These are phyloP conservation scores for Notarius lentiginosus DNA, from an alignment of 2,113 vertebrate genomes.

Conservation along the genomic window DNA sequence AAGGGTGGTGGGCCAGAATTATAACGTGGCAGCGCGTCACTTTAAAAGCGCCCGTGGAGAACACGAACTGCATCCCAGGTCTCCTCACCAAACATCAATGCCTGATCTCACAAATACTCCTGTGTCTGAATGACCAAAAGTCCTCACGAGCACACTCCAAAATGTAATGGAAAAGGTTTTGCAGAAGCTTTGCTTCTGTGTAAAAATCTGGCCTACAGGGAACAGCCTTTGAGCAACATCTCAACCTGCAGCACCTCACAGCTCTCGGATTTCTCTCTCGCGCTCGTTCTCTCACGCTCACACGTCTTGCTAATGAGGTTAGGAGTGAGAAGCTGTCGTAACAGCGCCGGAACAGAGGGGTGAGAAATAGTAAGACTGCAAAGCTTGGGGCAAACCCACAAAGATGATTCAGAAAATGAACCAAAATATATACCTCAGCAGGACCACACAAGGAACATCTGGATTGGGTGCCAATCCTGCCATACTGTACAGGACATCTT, in stretches of 20 bases:
- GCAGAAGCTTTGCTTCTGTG: not conserved
- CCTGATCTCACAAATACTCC: not conserved
- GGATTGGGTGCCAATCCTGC: not conserved
- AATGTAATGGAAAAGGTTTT: not conserved
- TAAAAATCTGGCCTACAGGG: not conserved
- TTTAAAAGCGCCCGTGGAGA: no score
- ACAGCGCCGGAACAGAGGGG: not conserved
- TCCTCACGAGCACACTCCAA: not conserved
- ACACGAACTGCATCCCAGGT: no score
- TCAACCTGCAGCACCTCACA: not conserved
- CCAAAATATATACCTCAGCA: not conserved
- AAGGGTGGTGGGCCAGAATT: no score
- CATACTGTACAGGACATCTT: not conserved
- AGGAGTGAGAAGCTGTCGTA: conserved; percentile 8
- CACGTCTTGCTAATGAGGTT: conserved; percentile 5
- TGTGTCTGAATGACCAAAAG: not conserved
- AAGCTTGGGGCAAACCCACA: not conserved
- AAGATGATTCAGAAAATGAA: not conserved
- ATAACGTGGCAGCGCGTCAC: no score
- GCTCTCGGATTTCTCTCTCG: not conserved
- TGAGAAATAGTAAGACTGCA: not conserved
- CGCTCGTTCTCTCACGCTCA: not conserved
- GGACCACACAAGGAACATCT: not conserved
- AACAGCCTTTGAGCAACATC: not conserved
- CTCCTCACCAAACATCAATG: not conserved